Conservation (phyloP, 2,888 invertebrate species). For the Pandemis heparana region DNA sequence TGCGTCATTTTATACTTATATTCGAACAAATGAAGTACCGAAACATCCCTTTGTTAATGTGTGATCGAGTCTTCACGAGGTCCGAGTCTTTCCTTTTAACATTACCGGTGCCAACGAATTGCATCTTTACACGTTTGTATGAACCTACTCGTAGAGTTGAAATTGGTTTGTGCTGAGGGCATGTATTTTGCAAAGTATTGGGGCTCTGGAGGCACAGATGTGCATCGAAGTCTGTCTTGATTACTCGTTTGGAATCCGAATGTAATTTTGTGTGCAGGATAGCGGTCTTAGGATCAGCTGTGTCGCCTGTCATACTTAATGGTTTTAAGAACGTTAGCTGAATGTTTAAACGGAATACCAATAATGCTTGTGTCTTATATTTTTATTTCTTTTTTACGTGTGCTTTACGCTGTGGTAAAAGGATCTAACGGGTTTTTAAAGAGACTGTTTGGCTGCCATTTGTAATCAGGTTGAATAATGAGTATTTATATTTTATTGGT, state of each 20-base stretch:
- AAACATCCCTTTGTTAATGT: conserved; percentile 52
- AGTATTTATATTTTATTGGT: neutral
- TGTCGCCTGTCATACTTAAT: conserved; percentile 45
- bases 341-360: conserved; percentile 42
- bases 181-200: conserved; percentile 49
- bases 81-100: conserved; percentile 64
- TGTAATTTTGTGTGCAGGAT: conserved; percentile 69
- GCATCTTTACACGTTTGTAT: conserved; percentile 43
- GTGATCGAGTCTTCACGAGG: conserved; percentile 52
- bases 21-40: conserved; percentile 56
- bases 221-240: conserved; percentile 76
- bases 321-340: conserved; percentile 46
- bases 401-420: neutral
- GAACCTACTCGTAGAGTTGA: conserved; percentile 48
- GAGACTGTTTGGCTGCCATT: conserved; percentile 2
- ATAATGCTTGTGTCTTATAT: neutral
- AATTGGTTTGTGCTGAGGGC: conserved; percentile 44
- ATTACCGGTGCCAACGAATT: conserved; percentile 39
- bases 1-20: conserved; percentile 48
- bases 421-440: neutral
- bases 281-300: conserved; percentile 44
- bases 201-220: conserved; percentile 69
- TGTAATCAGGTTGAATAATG: conserved; percentile 11
- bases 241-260: conserved; percentile 75
- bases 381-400: conserved; percentile 15